Evolutionary conservation across 2,797 vertebrate species (phyloP).

Genomic region (Sylvilagus floridanus): DNA sequence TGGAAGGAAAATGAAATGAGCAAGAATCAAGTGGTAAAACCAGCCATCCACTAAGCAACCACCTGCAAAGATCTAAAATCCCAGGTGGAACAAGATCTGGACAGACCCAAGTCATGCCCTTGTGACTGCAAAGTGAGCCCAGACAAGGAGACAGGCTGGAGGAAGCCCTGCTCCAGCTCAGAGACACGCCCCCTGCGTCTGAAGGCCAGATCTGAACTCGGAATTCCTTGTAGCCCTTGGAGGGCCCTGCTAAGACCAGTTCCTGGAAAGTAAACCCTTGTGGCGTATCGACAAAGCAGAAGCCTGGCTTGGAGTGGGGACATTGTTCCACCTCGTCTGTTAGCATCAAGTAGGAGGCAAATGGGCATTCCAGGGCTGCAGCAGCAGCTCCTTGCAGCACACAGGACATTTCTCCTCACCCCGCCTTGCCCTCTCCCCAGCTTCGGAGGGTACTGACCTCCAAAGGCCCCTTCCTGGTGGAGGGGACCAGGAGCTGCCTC

Average conservation of each 20-base stretch:
- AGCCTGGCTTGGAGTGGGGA: background rate
- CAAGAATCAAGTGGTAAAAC: background rate
- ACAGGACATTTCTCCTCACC: background rate
- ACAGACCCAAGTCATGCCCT: background rate
- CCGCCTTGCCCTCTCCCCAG: fast-evolving
- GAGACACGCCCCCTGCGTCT: background rate
- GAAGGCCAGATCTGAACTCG: background rate
- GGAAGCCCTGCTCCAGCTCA: background rate
- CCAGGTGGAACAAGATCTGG: background rate
- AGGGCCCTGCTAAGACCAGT: background rate
- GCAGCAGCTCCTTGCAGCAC: background rate
- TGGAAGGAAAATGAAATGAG: background rate
- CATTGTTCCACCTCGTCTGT: background rate
- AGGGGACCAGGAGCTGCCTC: background rate
- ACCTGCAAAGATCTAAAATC: background rate
- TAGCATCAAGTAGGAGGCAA: background rate
- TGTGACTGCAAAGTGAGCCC: background rate
- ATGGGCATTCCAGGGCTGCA: background rate
- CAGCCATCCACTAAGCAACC: background rate
- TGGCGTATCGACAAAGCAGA: background rate
- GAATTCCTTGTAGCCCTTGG: background rate
- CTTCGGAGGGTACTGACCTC: background rate
- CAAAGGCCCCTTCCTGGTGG: background rate
- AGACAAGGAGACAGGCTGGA: background rate
- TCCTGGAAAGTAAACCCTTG: background rate